Percentiles rank a stretch among this genome's conserved stretches.
These are phyloP conservation scores for Rhopalosiphum nymphaeae DNA, from an alignment of 2,888 invertebrate species.

Conservation along the genomic window DNA sequence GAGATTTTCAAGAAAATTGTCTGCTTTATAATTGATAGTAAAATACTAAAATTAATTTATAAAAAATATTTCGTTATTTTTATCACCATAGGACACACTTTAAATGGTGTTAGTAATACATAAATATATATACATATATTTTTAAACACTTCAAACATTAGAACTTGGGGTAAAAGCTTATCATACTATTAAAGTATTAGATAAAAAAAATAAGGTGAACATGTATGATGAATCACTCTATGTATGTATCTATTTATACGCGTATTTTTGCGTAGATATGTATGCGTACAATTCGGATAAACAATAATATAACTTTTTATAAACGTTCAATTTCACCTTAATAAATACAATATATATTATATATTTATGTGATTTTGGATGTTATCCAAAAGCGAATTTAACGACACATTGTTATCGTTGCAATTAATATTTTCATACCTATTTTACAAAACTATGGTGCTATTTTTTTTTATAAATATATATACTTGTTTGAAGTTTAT, in stretches of 20 bases:
- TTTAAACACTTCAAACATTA: background rate
- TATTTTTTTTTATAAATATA: too few relatives aligned
- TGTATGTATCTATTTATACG: background rate
- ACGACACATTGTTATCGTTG: slow-evolving; percentile 20
- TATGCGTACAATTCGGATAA: background rate
- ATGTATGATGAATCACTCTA: background rate
- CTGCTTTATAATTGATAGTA: background rate
- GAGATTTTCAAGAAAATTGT: background rate
- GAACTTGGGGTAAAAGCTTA: too few relatives aligned
- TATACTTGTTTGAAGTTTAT: background rate
- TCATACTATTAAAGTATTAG: background rate
- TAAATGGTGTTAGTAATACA: background rate
- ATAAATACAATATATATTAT: background rate
- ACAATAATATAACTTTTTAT: slow-evolving; percentile 26
- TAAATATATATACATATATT: background rate
- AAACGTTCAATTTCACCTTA: background rate
- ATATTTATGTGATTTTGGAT: background rate
- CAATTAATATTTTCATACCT: background rate
- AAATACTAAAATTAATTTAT: background rate
- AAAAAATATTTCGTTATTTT: background rate
- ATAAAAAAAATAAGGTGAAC: background rate
- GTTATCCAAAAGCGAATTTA: background rate
- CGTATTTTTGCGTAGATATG: background rate
- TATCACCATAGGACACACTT: background rate
- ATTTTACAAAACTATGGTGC: background rate